phyloP scores from a whole-genome alignment of 2,113 vertebrate species.

The Mola mola region DNA sequence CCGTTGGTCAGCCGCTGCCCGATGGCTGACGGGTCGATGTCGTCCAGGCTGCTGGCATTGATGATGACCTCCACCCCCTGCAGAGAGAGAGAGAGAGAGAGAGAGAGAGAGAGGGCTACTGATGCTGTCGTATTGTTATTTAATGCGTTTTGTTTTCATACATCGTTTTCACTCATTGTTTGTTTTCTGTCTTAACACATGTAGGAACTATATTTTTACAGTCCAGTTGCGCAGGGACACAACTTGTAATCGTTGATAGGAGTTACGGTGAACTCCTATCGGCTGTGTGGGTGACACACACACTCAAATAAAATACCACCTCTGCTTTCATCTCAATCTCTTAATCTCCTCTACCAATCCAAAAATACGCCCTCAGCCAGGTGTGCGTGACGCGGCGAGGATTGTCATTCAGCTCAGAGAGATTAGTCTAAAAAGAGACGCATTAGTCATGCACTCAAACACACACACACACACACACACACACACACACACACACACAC shows the following conservation, averaged over 20 bases:
- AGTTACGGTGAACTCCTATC: no score
- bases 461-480: slow-evolving; percentile 22
- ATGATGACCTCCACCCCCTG: slow-evolving; percentile 93
- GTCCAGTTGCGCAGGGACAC: no score
- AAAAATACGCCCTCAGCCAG: slow-evolving; percentile 38
- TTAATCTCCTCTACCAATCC: slow-evolving; percentile 33
- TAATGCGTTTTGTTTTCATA: no score
- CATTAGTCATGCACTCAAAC: slow-evolving; percentile 46
- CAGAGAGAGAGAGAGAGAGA: neutral
- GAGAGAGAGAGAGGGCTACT: neutral
- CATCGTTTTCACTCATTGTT: no score
- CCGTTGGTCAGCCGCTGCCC: slow-evolving; percentile 94
- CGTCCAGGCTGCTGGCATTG: slow-evolving; percentile 96
- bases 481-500: slow-evolving; percentile 26
- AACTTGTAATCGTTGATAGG: no score
- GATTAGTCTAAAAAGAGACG: slow-evolving; percentile 39
- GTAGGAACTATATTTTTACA: no score
- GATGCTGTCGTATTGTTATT: no score
- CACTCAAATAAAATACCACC: slow-evolving; percentile 15
- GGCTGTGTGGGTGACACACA: neutral
- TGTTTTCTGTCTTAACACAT: no score
- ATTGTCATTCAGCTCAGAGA: slow-evolving; percentile 21
- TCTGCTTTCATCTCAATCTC: slow-evolving; percentile 35
- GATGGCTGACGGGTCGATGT: slow-evolving; percentile 92
- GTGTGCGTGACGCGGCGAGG: slow-evolving; percentile 19